These are phyloP conservation scores for Metalampra italica DNA, from an alignment of 2,888 invertebrate species.

Conservation along the genomic window DNA sequence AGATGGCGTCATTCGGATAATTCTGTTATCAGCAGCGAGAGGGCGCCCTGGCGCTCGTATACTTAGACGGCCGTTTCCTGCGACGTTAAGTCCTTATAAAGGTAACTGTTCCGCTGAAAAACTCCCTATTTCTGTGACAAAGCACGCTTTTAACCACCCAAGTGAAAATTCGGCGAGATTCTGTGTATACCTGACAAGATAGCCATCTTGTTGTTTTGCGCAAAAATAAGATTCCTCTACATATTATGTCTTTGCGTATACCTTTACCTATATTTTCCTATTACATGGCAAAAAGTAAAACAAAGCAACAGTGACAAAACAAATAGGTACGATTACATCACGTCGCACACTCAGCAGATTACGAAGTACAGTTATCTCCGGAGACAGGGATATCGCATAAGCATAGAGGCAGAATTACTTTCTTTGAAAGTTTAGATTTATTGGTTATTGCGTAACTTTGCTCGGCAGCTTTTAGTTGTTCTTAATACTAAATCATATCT, in stretches of 20 bases:
- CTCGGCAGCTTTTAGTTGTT: constrained; percentile 61
- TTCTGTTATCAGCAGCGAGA: constrained; percentile 81
- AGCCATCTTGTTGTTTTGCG: constrained; percentile 34
- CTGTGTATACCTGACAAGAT: constrained; percentile 44
- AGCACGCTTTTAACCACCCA: constrained; percentile 59
- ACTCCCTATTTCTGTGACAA: constrained; percentile 67
- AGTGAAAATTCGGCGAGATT: constrained; percentile 59
- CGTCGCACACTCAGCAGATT: constrained; percentile 58
- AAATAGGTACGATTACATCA: constrained; percentile 51
- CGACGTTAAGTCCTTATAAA: constrained; percentile 73
- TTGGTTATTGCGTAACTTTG: constrained; percentile 63
- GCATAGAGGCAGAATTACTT: constrained; percentile 68
- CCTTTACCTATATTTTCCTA: constrained; percentile 31
- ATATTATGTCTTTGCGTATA: constrained; percentile 31
- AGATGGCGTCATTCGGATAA: constrained; percentile 82
- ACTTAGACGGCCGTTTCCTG: constrained; percentile 70
- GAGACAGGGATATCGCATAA: constrained; percentile 60
- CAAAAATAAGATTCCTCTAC: constrained; percentile 32
- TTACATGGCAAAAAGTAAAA: constrained; percentile 36
- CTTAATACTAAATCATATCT: constrained; percentile 68
- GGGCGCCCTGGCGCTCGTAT: constrained; percentile 70
- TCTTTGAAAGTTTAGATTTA: constrained; percentile 73
- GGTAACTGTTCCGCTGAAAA: constrained; percentile 71
- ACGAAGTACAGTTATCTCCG: constrained; percentile 56
- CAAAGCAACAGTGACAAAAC: constrained; percentile 42